Evolutionary conservation across 2,888 invertebrate genomes (phyloP).

Genomic region (Nematopogon swammerdamellus): DNA sequence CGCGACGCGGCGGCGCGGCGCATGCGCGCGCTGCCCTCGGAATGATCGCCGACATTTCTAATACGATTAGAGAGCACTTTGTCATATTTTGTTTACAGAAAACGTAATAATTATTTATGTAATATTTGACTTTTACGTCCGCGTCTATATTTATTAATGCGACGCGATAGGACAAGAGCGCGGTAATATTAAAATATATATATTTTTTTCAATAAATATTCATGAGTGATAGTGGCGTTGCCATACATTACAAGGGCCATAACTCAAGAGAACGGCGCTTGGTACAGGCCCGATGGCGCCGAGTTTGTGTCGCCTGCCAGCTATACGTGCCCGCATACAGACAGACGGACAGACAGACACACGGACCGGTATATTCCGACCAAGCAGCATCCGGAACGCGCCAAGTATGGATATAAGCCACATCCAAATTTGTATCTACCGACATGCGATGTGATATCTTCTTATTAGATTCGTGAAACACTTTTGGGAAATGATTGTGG

Average conservation of each 20-base stretch:
- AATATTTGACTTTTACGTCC: slow-evolving; percentile 1
- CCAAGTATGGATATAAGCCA: background rate
- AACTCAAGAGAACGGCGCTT: slow-evolving; percentile 36
- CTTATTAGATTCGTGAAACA: too few relatives aligned
- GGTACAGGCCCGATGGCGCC: background rate
- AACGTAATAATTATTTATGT: slow-evolving; percentile 38
- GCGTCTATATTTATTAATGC: background rate
- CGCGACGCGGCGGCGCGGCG: too few relatives aligned
- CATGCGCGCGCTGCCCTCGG: too few relatives aligned
- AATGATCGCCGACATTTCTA: slow-evolving; percentile 22
- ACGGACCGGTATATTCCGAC: background rate
- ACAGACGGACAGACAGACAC: too few relatives aligned
- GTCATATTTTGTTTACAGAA: slow-evolving; percentile 33
- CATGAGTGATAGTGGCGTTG: slow-evolving; percentile 52
- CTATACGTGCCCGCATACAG: background rate
- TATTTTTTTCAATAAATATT: slow-evolving; percentile 48
- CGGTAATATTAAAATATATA: slow-evolving; percentile 32
- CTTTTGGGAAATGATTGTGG: too few relatives aligned
- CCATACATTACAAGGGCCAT: slow-evolving; percentile 45
- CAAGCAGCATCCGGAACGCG: background rate
- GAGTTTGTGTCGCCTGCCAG: background rate
- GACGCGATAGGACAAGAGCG: slow-evolving; percentile 4
- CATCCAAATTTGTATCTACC: background rate
- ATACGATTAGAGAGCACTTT: slow-evolving; percentile 32
- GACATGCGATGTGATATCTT: background rate